phyloP scores from a whole-genome alignment of 1,140 invertebrate genomes.

The Anagrus nilaparvatae region DNA sequence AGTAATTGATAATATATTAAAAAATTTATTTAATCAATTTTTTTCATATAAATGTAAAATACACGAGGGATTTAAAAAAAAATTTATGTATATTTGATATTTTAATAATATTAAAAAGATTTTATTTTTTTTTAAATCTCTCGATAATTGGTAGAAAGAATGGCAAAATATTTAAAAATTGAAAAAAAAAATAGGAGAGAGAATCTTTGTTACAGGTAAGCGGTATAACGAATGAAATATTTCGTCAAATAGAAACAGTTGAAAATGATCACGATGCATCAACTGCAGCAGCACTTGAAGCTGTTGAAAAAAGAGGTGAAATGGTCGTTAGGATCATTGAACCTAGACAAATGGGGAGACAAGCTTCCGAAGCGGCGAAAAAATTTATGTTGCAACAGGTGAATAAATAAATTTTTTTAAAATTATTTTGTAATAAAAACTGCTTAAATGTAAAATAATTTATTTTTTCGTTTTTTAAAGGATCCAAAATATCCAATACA shows the following conservation, averaged over 20 bases:
- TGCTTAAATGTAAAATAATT: slow-evolving; percentile 3
- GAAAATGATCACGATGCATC: slow-evolving; percentile 90
- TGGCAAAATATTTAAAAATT: no score
- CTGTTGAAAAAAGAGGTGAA: slow-evolving; percentile 82
- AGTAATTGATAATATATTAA: no score
- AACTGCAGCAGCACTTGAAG: slow-evolving; percentile 80
- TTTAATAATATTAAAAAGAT: no score
- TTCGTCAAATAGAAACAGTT: slow-evolving; percentile 90
- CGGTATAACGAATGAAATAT: slow-evolving; percentile 90
- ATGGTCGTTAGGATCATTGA: slow-evolving; percentile 90
- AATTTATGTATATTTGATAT: no score
- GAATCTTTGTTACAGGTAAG: slow-evolving; percentile 57
- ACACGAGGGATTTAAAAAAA: no score
- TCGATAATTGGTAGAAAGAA: not conserved
- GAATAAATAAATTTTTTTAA: slow-evolving; percentile 14
- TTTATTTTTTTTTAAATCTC: slow-evolving; percentile 2
- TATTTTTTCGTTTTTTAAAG: slow-evolving; percentile 38
- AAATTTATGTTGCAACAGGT: slow-evolving; percentile 69
- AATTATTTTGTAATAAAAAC: not conserved
- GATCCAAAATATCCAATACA: slow-evolving; percentile 75
- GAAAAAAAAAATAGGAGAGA: slow-evolving; percentile 15
- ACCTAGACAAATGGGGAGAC: slow-evolving; percentile 69
- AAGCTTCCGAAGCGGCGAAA: slow-evolving; percentile 72
- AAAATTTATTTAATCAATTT: not conserved
- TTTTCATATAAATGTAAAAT: no score